Base-by-base conservation (phyloP, 2,113 vertebrate species). In the Arizona elegans region DNA sequence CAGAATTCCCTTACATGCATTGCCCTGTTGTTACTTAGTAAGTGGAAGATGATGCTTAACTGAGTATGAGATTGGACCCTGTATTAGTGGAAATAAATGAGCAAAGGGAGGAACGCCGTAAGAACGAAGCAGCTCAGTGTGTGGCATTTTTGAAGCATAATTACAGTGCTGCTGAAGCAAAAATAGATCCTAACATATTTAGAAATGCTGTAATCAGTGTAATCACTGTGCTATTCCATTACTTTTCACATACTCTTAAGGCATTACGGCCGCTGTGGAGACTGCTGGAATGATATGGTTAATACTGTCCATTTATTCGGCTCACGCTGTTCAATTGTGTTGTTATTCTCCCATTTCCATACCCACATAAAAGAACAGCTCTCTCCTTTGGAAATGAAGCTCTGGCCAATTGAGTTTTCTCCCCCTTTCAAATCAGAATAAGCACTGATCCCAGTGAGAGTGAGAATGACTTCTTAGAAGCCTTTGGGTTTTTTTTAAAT, bases 161-260 rank as follows among this genome's bases (percentile, higher is more conserved):
- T 97, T 97, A 97, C 94, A 96, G 95, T 95, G 85, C 94, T 95
- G 65, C n/a, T 94, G 96, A 97, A 97, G 96, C 96, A 87, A 96
- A 96, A 97, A 97, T 95, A 96, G 90, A 96, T 96, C 95, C 94
- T 50, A 93, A 93, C 62, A 13, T 94, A 96, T 97, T 95, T 97
- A 96, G 94, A 97, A 93, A 94, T 17, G 29, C 93, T 95, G 94
- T 95, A 97, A 97, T 98, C 97, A 97, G 95, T 54, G 94, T 97
- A 97, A 98, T 96, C 96, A 96, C 81, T 94, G 95, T 96, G 95
- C 96, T 93, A 94, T 97, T 97, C 97, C 95, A 96, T 97, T 95
- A 91, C 92, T 95, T 90, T 95, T 90, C 95, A 87, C 93, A 93
- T 94, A 94, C 93, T 90, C 96, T 93, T 95, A 94, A 95, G 94